Base-by-base conservation (phyloP, 1,140 invertebrate genomes). In the Sinonovacula constricta region DNA sequence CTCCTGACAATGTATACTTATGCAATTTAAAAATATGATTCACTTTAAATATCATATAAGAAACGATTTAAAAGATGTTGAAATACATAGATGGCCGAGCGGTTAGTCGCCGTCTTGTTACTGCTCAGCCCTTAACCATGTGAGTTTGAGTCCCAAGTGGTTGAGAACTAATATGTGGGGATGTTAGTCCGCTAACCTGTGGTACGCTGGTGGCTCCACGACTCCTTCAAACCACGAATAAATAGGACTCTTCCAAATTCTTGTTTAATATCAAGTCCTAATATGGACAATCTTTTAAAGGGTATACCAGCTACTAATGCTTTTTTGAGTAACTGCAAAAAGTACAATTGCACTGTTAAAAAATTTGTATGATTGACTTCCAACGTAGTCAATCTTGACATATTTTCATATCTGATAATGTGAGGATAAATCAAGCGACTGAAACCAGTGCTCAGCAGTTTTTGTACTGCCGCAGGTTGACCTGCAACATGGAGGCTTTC, bases 401-500 rank as follows among this genome's bases (percentile, higher is more conserved):
- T 24, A 22, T 78, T 57, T 45, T 69, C 66, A 1, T 14, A 63
- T 62, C 69, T 78, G 10, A 62, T 34, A 28, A 78, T 78, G 31
- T 69, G 56, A 62, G 75, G 57, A 62, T 78, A 66, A 63, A 69
- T 45, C 26, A 78, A 36, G 36, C 57, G 51, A n/a, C n/a, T n/a
- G n/a, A n/a, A n/a, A n/a, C n/a, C n/a, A n/a, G n/a, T n/a, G 26
- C 34, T 68, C 0, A 54, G 56, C n/a, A 80, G 22, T 26, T 59
- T 54, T 59, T 63, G 59, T 34, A 28, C 71, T 65, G 80, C 39
- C 67, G 77, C 70, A 66, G 80, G 57, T 71, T 72, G 39, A 12
- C 82, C 86, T 15, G 81, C 71, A 3, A 87, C 81, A 72, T 81
- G 80, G 34, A 87, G 83, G 24, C 80, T 81, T 28, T 85, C 82